Evolutionary conservation across 2,113 vertebrate species (phyloP), one percentile per base, ranked within the genome.

Genomic region (Andinoacara biseriatus): DNA sequence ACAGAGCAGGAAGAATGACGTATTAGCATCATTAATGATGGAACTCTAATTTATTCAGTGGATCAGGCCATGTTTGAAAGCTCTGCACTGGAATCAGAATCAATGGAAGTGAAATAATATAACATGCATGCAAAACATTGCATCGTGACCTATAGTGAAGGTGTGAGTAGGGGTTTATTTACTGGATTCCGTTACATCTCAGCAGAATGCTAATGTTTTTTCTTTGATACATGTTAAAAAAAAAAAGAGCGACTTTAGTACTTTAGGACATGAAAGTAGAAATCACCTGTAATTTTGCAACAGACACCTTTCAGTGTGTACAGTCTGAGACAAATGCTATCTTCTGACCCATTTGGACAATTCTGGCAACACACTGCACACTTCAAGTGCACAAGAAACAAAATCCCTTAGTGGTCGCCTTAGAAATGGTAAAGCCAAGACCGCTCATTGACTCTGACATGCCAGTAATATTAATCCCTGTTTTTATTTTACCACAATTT

Each of bases 351-450:
- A 67, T 49, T 46, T 46, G 3, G 40, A 67, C 46, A 67, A 67
- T 67, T 5, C 24, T 22, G 24, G 17, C 38, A 46, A 67, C 3
- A 14, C 38, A 46, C 14, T 43, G 63, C 22, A 46, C 22, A 46
- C 43, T 67, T 46, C 22, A 46, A 26, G 35, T 1, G 4, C 43
- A 46, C 43, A 46, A 15, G 35, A 17, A 52, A 52, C 6, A 18
- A 18, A 52, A 52, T 15, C 11, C 46, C 46, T 18, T 31, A 31
- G 1, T 67, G 22, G 17, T 10, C 17, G 4, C 1, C 10, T 26
- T 0, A 0, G 0, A 49, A 69, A 49, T 0, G 15, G 0, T 29
- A 69, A 0, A 0, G 5, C 24, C 18, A 29, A 18, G 24, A 49
- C 24, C 29, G 63, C 10, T 69, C 15, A 4, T 24, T 69, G 40